Percentiles rank a stretch among this genome's conserved stretches.
These are phyloP conservation scores for Ornithoptera alexandrae DNA, from an alignment of 2,888 invertebrate genomes.

Conservation along the genomic window DNA sequence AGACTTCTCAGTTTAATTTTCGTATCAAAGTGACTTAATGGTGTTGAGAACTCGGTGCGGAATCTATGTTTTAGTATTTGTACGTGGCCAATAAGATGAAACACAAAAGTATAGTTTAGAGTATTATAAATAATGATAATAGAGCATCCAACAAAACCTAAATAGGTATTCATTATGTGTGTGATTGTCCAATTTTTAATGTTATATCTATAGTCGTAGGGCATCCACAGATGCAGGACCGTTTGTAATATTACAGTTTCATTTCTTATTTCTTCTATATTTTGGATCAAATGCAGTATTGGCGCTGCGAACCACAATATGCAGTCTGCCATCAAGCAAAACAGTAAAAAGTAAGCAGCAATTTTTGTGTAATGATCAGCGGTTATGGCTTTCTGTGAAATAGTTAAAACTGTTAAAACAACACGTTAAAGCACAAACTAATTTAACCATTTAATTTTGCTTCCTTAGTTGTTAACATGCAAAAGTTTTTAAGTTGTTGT, in stretches of 20 bases:
- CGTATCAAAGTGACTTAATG: slow-evolving; percentile 33
- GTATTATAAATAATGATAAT: slow-evolving; percentile 40
- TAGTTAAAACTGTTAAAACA: no score
- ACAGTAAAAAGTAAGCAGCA: no score
- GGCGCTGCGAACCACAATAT: slow-evolving; percentile 23
- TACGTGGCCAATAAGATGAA: slow-evolving; percentile 47
- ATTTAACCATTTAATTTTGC: no score
- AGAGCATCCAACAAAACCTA: slow-evolving; percentile 30
- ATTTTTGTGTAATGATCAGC: no score
- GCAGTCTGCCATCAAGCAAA: no score
- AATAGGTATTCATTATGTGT: slow-evolving; percentile 35
- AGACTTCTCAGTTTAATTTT: slow-evolving; percentile 38
- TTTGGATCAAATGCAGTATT: slow-evolving; percentile 36
- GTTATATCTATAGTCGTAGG: slow-evolving; percentile 46
- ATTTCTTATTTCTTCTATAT: slow-evolving; percentile 40
- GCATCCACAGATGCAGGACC: slow-evolving; percentile 43
- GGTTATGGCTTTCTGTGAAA: no score
- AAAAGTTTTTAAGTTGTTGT: no score
- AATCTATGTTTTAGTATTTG: slow-evolving; percentile 44
- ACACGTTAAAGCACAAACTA: no score
- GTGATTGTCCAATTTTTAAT: slow-evolving; percentile 39
- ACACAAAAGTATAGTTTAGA: slow-evolving; percentile 41
- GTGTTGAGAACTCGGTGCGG: slow-evolving; percentile 31
- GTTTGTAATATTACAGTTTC: slow-evolving; percentile 42
- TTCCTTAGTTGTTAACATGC: no score